A percentile compares a stretch with the other conserved stretches of the same genome.
These are phyloP conservation scores for Carassius auratus DNA, from an alignment of 2,113 vertebrate genomes.

Conservation along the genomic window DNA sequence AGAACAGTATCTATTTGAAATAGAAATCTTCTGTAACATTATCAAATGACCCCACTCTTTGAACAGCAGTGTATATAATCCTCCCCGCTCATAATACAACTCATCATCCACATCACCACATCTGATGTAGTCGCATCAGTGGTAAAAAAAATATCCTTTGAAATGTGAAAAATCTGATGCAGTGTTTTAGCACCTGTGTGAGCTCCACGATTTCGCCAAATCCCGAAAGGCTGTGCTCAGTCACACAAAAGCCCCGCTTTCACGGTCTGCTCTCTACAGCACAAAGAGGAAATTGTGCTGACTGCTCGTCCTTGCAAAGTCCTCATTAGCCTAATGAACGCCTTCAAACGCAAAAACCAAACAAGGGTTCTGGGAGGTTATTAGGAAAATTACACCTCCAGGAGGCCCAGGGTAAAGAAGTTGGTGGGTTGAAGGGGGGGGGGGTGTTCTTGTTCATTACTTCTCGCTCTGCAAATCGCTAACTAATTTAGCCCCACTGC, in stretches of 20 bases:
- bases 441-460: constrained; percentile 96
- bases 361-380: constrained; percentile 94
- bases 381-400: constrained; percentile 97
- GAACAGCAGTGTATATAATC: not conserved
- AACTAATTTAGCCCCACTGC: constrained; percentile 97
- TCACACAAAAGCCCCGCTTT: constrained; percentile 21
- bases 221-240: constrained; percentile 34
- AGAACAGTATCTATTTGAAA: not conserved
- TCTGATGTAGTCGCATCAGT: not conserved
- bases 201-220: constrained; percentile 27
- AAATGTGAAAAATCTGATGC: not conserved
- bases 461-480: constrained; percentile 99
- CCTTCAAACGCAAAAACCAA: constrained; percentile 87
- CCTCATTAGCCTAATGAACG: constrained; percentile 99
- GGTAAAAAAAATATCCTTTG: not conserved
- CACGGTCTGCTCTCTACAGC: constrained; percentile 32
- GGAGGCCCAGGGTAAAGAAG: constrained; percentile 68
- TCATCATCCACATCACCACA: not conserved
- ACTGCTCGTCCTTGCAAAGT: constrained; percentile 99
- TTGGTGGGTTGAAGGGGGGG: constrained; percentile 62
- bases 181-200: constrained; percentile 20
- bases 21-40: not conserved
- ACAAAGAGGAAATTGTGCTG: constrained; percentile 80
- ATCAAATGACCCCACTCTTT: not conserved
- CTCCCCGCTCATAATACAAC: not conserved